Percentiles rank a stretch among this genome's conserved stretches.
phyloP scores from a whole-genome alignment of 2,888 invertebrate genomes.

The Lissonota sp. region DNA sequence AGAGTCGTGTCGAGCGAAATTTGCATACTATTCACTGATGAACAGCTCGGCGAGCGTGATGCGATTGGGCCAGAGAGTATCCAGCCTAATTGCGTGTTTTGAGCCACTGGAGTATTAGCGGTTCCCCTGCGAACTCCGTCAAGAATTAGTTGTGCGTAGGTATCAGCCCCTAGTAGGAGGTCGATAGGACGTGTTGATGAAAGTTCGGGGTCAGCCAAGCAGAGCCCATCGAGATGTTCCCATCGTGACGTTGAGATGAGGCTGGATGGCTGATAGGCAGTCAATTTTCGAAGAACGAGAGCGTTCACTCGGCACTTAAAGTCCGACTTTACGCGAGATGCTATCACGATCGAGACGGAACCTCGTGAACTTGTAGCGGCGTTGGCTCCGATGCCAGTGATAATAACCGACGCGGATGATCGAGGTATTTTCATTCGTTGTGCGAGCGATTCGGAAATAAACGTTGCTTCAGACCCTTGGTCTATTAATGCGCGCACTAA shows the following conservation, averaged over 20 bases:
- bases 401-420: too few relatives aligned
- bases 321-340: slow-evolving; percentile 14
- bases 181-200: slow-evolving; percentile 24
- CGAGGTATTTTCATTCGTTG: too few relatives aligned
- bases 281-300: slow-evolving; percentile 21
- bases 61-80: slow-evolving; percentile 35
- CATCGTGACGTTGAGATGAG: background rate
- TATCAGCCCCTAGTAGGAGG: slow-evolving; percentile 33
- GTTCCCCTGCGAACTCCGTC: slow-evolving; percentile 10
- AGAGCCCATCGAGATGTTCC: slow-evolving; percentile 32
- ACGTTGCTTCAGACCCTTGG: too few relatives aligned
- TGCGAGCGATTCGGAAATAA: too few relatives aligned
- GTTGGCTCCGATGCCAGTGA: too few relatives aligned
- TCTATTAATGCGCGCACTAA: too few relatives aligned
- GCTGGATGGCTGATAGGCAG: slow-evolving; percentile 6
- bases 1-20: slow-evolving; percentile 26
- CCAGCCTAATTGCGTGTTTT: slow-evolving; percentile 49
- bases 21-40: slow-evolving; percentile 7
- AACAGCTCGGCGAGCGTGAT: background rate
- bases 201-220: slow-evolving; percentile 34
- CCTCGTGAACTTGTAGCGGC: too few relatives aligned
- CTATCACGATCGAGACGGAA: background rate
- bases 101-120: slow-evolving; percentile 12
- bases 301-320: slow-evolving; percentile 15
- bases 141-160: slow-evolving; percentile 14